Base-by-base conservation (phyloP, 1,140 invertebrate genomes). In the Scylla paramamosain region DNA sequence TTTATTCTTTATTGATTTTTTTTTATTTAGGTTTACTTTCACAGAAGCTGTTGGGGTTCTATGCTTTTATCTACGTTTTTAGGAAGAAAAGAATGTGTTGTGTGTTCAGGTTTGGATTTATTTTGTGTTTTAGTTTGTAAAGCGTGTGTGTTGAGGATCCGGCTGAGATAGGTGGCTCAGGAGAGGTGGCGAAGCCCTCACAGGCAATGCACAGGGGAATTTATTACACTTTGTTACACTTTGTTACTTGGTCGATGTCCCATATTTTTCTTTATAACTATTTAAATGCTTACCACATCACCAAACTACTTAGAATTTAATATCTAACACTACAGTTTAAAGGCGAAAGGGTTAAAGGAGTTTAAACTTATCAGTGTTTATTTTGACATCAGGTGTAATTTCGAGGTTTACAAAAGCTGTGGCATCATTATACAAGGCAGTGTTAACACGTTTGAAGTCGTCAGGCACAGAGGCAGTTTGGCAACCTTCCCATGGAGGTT, bases 331-430 rank as follows among this genome's bases (percentile, higher is more conserved):
- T 25, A n/a, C 12, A 20, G 67, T 77, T 77, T 77, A 77, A n/a
- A n/a, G 67, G 67, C 39, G 52, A 59, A 14, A 48, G 52, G 67
- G 12, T 25, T 25, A 88, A 88, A 46, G 86, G 31, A 88, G 29
- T 88, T 88, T 31, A 88, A 29, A 32, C 45, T 88, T 46, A 88
- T 88, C 45, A 32, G 86, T 29, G 45, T 52, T 48, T 59, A 59
- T 59, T 59, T 67, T 52, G 48, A 88, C 84, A 93, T 93, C 46
- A 93, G 59, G 92, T 93, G 91, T 91, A 94, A 94, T 94, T 84
- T 77, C 67, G 93, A 91, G 82, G 59, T 94, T 94, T 94, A 91
- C 88, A 94, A 91, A 91, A 91, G 93, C 93, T 46, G 92, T 88
- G 48, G 48, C 52, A 90, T 90, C 59, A 83, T 94, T 94, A 88